These are phyloP conservation scores for Rhaphigaster nebulosa DNA, from an alignment of 2,888 invertebrate genomes.

Conservation along the genomic window DNA sequence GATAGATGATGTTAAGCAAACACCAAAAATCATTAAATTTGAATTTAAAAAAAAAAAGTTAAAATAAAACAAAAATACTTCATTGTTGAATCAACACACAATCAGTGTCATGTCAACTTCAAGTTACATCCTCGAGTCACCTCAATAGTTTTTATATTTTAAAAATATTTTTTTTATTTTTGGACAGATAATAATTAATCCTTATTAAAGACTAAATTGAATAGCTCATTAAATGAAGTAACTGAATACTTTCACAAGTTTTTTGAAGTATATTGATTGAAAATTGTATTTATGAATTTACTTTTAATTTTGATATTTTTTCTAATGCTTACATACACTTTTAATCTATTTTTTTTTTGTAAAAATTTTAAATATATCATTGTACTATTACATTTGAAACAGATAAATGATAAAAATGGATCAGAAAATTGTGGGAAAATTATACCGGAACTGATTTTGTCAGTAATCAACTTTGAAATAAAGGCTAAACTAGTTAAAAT, in stretches of 20 bases:
- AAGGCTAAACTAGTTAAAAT: slow-evolving; percentile 40
- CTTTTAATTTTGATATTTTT: neutral
- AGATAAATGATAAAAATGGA: slow-evolving; percentile 6
- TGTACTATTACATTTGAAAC: neutral
- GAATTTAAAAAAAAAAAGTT: neutral
- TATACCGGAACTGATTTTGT: slow-evolving; percentile 9
- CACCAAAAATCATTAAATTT: too few relatives aligned
- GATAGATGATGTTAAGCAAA: too few relatives aligned
- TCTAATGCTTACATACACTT: neutral
- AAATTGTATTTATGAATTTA: too few relatives aligned
- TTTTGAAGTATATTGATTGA: too few relatives aligned
- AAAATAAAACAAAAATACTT: neutral
- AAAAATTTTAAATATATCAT: neutral
- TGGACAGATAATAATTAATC: neutral
- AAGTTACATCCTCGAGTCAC: too few relatives aligned
- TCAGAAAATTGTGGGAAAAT: slow-evolving; percentile 13
- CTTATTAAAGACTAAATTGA: neutral
- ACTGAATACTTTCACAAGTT: too few relatives aligned
- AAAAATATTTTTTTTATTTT: neutral
- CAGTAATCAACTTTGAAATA: slow-evolving; percentile 35
- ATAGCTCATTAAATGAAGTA: neutral
- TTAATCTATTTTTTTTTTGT: neutral
- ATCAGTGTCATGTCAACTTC: neutral
- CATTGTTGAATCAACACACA: neutral
- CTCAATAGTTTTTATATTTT: neutral